A percentile compares a stretch with the other conserved stretches of the same genome.
These are phyloP conservation scores for Columba janthina DNA, from an alignment of 2,113 vertebrate species.

Conservation along the genomic window DNA sequence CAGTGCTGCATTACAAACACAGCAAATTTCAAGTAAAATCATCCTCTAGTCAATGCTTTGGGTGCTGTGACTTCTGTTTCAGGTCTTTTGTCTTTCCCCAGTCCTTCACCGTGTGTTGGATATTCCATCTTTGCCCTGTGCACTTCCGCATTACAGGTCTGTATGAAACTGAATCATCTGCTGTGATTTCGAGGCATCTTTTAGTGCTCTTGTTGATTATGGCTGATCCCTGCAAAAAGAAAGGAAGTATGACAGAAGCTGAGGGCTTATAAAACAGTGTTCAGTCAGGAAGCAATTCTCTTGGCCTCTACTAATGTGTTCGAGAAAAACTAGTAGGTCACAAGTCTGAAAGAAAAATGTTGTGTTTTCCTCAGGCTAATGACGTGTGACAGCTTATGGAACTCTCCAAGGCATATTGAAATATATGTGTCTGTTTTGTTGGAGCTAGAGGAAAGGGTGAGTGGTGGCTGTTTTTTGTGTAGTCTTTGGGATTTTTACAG, in stretches of 20 bases:
- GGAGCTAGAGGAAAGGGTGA: background rate
- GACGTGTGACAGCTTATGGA: background rate
- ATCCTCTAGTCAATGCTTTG: background rate
- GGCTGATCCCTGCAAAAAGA: background rate
- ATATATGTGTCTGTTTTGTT: background rate
- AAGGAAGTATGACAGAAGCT: background rate
- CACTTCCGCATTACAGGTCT: background rate
- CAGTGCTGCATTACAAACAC: accelerated
- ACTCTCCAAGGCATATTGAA: background rate
- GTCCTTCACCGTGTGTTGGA: background rate
- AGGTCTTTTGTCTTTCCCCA: background rate
- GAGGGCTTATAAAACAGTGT: background rate
- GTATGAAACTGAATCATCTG: background rate
- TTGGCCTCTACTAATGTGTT: background rate
- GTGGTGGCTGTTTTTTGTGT: background rate
- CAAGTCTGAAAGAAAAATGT: background rate
- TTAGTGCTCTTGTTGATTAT: conserved; percentile 22
- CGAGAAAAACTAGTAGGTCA: background rate
- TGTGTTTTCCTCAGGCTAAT: background rate
- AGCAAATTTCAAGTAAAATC: background rate
- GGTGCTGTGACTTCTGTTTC: background rate
- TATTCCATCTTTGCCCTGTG: conserved; percentile 24
- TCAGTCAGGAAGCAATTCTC: background rate
- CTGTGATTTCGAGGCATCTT: conserved; percentile 36
- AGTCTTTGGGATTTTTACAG: background rate